Evolutionary conservation across 2,888 invertebrate genomes (phyloP).

Genomic region (Leptothorax acervorum): DNA sequence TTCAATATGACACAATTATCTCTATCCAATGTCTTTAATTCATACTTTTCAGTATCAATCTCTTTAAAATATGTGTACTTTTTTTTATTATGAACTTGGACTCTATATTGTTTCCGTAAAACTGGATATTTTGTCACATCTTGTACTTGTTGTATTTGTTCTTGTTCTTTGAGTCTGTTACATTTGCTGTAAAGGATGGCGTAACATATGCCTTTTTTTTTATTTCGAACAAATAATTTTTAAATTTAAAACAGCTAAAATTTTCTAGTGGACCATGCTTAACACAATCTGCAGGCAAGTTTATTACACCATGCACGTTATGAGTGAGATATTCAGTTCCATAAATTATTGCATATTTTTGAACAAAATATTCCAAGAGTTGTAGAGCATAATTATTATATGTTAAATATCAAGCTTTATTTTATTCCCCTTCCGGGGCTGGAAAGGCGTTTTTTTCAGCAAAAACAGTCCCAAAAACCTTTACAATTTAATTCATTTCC

Average conservation of each 20-base stretch:
- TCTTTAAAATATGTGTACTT: conserved; percentile 1
- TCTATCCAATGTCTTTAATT: conserved; percentile 11
- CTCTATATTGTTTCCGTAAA: conserved; percentile 18
- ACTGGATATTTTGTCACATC: conserved; percentile 4
- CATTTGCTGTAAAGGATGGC: conserved; percentile 12
- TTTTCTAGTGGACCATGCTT: conserved; percentile 12
- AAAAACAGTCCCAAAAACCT: no score
- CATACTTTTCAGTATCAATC: conserved; percentile 8
- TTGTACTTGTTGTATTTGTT: not conserved
- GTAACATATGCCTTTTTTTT: not conserved
- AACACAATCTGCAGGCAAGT: conserved; percentile 18
- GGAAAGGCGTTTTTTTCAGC: no score
- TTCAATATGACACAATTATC: conserved; percentile 27
- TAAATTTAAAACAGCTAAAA: not conserved
- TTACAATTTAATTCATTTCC: no score
- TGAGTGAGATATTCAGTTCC: not conserved
- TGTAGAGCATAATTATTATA: conserved; percentile 20
- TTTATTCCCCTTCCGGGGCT: no score
- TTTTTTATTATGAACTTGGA: not conserved
- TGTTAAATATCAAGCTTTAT: conserved; percentile 17
- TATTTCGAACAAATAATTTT: conserved; percentile 18
- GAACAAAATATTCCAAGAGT: conserved; percentile 13
- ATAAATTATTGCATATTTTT: conserved; percentile 22
- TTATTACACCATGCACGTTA: conserved; percentile 10
- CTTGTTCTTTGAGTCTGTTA: conserved; percentile 16